These are phyloP conservation scores for Nephrotoma guestfalica DNA, from an alignment of 2,888 invertebrate genomes.

Conservation along the genomic window DNA sequence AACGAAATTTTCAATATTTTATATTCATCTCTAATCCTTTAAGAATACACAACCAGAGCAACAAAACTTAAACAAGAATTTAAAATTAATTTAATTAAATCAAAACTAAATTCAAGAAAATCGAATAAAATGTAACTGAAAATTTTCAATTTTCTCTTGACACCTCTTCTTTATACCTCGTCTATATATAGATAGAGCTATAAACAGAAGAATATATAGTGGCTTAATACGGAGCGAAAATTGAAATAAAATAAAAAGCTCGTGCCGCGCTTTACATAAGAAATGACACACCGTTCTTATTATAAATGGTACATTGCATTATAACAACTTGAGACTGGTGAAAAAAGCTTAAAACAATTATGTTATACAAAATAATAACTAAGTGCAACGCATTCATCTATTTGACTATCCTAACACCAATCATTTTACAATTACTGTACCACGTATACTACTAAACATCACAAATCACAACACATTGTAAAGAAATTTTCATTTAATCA, in stretches of 20 bases:
- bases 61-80: background rate
- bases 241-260: background rate
- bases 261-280: background rate
- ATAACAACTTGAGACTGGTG: background rate
- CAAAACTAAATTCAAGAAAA: background rate
- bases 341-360: background rate
- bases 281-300: background rate
- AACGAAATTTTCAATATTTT: background rate
- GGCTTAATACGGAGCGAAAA: background rate
- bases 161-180: background rate
- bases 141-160: background rate
- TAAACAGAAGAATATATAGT: background rate
- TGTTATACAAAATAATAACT: background rate
- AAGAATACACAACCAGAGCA: background rate
- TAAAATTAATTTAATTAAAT: background rate
- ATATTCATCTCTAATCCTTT: background rate
- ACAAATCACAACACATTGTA: background rate
- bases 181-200: background rate
- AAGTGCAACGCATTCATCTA: background rate
- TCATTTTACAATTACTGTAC: background rate
- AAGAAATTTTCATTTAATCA: background rate
- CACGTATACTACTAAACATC: background rate
- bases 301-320: background rate
- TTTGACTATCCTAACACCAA: background rate
- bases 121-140: background rate